Conservation (phyloP, 2,113 vertebrate species). For the Mastomys coucha region DNA sequence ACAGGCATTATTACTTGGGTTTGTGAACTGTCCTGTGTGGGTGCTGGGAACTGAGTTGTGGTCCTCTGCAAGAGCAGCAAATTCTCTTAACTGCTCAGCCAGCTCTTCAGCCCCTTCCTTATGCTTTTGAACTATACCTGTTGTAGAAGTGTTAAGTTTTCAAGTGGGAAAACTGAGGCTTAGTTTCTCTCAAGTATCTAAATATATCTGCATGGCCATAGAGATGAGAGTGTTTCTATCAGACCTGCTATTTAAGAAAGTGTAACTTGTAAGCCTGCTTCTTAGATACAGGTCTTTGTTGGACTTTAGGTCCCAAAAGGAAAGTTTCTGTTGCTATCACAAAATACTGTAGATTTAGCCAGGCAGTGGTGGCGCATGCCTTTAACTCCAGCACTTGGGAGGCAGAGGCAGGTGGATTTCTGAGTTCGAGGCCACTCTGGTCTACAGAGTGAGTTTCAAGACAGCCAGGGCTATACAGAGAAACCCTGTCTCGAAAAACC, state of each 20-base stretch:
- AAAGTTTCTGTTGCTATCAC: neutral
- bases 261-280: conserved; percentile 61
- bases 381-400: too few relatives aligned
- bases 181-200: neutral
- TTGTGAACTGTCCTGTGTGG: neutral
- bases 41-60: neutral
- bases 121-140: neutral
- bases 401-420: too few relatives aligned
- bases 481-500: too few relatives aligned
- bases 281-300: conserved; percentile 64
- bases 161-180: neutral
- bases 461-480: too few relatives aligned
- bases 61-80: neutral
- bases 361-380: too few relatives aligned
- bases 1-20: neutral
- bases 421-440: too few relatives aligned
- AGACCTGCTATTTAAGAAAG: conserved; percentile 67
- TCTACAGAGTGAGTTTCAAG: too few relatives aligned
- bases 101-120: too few relatives aligned
- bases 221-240: neutral
- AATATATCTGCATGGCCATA: neutral
- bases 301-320: conserved; percentile 76
- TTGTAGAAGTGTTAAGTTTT: neutral
- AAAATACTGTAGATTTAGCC: neutral
- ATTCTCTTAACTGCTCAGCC: too few relatives aligned